Percentiles rank a stretch among this genome's conserved stretches.
These are phyloP conservation scores for Agriotes lineatus DNA, from an alignment of 2,888 invertebrate genomes.

Conservation along the genomic window DNA sequence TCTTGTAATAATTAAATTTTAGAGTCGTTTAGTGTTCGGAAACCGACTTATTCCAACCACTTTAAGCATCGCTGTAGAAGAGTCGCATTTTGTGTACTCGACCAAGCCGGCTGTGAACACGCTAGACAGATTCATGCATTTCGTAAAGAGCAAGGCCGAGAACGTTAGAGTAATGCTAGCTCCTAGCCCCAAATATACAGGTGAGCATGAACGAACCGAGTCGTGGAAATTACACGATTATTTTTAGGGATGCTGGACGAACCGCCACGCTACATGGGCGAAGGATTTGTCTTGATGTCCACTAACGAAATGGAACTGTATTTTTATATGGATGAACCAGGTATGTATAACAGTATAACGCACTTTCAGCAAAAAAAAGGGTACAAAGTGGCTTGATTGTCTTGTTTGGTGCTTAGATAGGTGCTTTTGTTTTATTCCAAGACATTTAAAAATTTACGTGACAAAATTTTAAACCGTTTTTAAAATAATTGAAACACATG, in stretches of 20 bases:
- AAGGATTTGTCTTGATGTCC: conserved; percentile 97
- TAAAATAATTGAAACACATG: no score
- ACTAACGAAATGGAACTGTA: conserved; percentile 95
- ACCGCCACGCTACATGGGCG: conserved; percentile 97
- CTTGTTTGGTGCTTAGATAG: no score
- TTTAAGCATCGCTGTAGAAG: conserved; percentile 91
- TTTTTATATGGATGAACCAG: conserved; percentile 98
- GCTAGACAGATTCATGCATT: conserved; percentile 95
- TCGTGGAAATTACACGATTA: background rate
- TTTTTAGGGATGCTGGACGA: conserved; percentile 84
- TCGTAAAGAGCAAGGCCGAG: conserved; percentile 93
- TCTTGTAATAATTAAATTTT: background rate
- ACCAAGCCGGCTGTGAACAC: conserved; percentile 95
- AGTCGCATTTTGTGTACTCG: conserved; percentile 94
- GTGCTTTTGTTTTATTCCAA: no score
- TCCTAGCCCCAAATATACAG: conserved; percentile 95
- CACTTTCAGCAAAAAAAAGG: no score
- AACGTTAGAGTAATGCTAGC: conserved; percentile 95
- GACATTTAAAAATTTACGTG: no score
- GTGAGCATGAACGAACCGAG: conserved; percentile 41
- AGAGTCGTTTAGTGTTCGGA: conserved; percentile 94
- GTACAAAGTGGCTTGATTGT: no score
- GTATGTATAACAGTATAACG: conserved; percentile 65
- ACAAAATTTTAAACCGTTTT: no score
- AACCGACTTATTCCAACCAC: conserved; percentile 95